Conservation (phyloP, 2,113 vertebrate species). For the Macrotus californicus region DNA sequence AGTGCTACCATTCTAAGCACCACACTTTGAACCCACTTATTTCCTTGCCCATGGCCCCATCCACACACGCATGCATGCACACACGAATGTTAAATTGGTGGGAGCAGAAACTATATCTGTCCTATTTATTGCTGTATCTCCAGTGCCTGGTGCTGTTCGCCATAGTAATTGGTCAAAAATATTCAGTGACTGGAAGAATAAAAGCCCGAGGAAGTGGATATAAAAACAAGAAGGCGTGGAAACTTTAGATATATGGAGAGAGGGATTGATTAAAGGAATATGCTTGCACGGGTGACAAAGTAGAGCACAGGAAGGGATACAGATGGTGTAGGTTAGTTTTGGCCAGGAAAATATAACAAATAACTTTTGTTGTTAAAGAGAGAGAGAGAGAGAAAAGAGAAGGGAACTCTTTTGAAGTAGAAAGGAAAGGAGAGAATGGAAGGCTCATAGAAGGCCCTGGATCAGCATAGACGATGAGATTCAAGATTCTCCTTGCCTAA, state of each 20-base stretch:
- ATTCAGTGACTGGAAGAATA: neutral
- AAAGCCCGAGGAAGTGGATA: neutral
- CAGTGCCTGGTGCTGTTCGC: neutral
- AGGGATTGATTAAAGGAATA: neutral
- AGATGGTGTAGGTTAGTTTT: neutral
- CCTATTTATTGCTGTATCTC: neutral
- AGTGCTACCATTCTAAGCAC: neutral
- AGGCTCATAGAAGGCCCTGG: neutral
- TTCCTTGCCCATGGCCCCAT: neutral
- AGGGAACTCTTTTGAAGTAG: neutral
- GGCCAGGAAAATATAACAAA: neutral
- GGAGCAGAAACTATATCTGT: neutral
- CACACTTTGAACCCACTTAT: neutral
- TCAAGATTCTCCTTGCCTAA: neutral
- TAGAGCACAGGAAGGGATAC: neutral
- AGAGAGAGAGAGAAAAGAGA: neutral
- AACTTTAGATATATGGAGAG: neutral
- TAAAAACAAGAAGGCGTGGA: neutral
- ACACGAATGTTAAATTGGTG: neutral
- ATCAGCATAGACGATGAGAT: neutral
- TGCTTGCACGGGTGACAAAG: neutral
- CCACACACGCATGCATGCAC: neutral
- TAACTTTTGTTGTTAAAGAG: neutral
- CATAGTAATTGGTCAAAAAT: neutral
- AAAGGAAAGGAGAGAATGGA: neutral